These are phyloP conservation scores for Morpho helenor DNA, from an alignment of 2,888 invertebrate genomes.

Conservation along the genomic window DNA sequence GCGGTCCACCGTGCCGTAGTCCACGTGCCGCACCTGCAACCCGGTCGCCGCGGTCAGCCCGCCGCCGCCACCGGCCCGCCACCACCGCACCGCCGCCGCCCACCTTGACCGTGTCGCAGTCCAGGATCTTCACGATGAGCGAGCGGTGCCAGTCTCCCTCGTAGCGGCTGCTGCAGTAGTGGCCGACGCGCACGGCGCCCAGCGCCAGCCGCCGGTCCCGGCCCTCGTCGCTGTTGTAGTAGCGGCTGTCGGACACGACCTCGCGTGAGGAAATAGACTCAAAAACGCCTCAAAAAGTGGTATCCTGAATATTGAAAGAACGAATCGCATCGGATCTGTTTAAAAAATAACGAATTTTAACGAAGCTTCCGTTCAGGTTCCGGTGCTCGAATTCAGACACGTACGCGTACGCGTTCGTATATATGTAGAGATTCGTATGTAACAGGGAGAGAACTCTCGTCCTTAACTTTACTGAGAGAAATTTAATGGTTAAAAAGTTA, in stretches of 20 bases:
- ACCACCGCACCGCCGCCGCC: not conserved
- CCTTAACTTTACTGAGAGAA: no score
- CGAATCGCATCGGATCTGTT: no score
- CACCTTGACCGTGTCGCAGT: slow-evolving; percentile 66
- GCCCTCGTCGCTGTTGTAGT: slow-evolving; percentile 49
- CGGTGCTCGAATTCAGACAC: no score
- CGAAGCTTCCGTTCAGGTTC: no score
- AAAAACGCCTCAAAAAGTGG: no score
- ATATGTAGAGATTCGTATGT: no score
- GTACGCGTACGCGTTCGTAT: not conserved
- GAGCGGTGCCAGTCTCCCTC: slow-evolving; percentile 74
- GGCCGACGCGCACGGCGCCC: slow-evolving; percentile 61
- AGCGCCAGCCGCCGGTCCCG: slow-evolving; percentile 41
- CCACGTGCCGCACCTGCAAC: slow-evolving; percentile 74
- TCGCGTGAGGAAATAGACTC: no score
- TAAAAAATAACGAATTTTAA: no score
- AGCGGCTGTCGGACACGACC: slow-evolving; percentile 36
- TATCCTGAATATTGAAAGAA: no score
- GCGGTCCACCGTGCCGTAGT: slow-evolving; percentile 77
- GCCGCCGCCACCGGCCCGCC: not conserved
- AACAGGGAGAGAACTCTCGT: no score
- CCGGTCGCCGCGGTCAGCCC: not conserved
- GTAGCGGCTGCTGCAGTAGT: slow-evolving; percentile 68
- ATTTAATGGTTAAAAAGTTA: no score
- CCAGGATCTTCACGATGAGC: slow-evolving; percentile 60